Evolutionary conservation across 1,140 invertebrate genomes (phyloP), one percentile per base, ranked within the genome.

Genomic region (Chlorops oryzae): DNA sequence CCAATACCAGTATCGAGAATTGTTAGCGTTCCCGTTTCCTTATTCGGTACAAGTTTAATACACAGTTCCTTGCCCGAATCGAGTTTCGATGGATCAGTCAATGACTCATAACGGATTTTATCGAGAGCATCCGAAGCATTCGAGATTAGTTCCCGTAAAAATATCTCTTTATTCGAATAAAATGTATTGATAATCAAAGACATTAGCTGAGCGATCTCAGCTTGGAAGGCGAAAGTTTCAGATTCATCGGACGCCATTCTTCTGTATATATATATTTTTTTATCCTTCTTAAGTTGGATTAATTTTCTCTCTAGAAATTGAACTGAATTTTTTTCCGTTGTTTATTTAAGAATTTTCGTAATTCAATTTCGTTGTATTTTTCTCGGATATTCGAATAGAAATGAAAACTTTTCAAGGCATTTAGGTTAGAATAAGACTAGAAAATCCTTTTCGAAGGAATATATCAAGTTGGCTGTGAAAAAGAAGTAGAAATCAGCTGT

Each of bases 151-250:
- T 99, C 96, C 77, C 96, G 81, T 49, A 99, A 83, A 77, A 99
- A 99, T 58, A 99, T 98, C 79, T 99, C 96, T 78, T 99, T 99
- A 80, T 99, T 99, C 0, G 93, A 96, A 72, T 99, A 99, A 77
- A 99, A 98, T 35, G 96, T 98, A 82, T 99, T 99, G 83, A 99
- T 99, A 80, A 99, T 99, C 70, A 96, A 78, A 55, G 86, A 90
- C 92, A 96, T 95, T 72, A 96, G 83, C 81, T 92, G 89, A 73
- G 92, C 92, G 74, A 96, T 95, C 77, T 96, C 92, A 64, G 92
- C 92, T 79, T 96, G 92, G 78, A 96, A 96, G 71, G 84, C 85
- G 74, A 87, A 87, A 70, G 85, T 87, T 72, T 88, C 86, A 59
- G 82, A 79, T 71, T 84, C 82, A 51, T 70, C 77, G 60, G 80